Evolutionary conservation across 2,113 vertebrate species (phyloP), one percentile per base, ranked within the genome.

Genomic region (Hirundichthys speculiger): DNA sequence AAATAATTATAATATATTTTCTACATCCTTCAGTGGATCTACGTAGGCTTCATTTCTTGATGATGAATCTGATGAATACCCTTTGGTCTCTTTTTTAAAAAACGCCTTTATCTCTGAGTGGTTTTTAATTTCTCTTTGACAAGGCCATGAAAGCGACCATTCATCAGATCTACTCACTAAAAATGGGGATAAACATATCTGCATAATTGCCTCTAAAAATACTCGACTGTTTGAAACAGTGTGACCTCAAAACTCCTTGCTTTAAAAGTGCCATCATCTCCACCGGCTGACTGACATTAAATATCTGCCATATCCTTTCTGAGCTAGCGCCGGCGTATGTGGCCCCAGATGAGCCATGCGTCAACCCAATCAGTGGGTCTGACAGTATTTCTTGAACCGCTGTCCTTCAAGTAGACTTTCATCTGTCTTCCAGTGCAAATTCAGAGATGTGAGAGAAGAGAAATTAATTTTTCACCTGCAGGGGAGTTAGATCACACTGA

Each of bases 161-260:
- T 61, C 9, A 54, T 68, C 57, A 61, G 53, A 55, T 74, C 58
- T 13, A 0, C 62, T 15, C 25, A 43, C 64, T 75, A 73, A 74
- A 72, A 84, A 79, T 5, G 13, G 61, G 70, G 64, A 80, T 53
- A 76, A 82, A 82, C 73, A 68, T 7, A 59, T 79, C 50, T 55
- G 58, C 43, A 62, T 68, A 69, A 72, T 69, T 82, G 53, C 50
- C 53, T 84, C 79, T 78, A 80, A 84, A 84, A 77, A 88, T 88
- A 86, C 73, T 80, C 61, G 42, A 13, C 42, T 6, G 14, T 65
- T 59, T 65, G 64, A 84, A 75, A 69, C 47, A 1, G 42, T 48
- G 45, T 57, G 69, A 80, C 63, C 70, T 19, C 7, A 22, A 40
- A 73, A 39, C 14, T 45, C 39, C 11, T 38, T 5, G 38, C 30